Evolutionary conservation across 2,113 vertebrate genomes (phyloP).

Genomic region (Takifugu bimaculatus): DNA sequence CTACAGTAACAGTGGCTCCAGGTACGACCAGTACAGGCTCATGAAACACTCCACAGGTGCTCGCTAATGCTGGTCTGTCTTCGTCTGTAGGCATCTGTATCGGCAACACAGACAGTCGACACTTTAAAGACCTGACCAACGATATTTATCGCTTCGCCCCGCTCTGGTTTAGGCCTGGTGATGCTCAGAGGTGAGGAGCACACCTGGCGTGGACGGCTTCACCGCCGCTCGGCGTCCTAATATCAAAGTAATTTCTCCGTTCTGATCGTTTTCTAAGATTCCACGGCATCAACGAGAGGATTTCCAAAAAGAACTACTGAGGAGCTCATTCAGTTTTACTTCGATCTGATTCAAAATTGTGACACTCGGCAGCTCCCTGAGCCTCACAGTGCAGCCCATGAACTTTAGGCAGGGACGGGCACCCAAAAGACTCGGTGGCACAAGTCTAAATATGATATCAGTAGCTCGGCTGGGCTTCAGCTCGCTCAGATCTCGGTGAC

Average conservation of each 20-base stretch:
- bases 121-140: constrained; percentile 79
- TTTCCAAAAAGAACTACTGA: constrained; percentile 83
- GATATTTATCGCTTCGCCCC: constrained; percentile 86
- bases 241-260: too few relatives aligned
- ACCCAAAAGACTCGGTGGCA: too few relatives aligned
- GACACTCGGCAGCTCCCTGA: constrained; percentile 71
- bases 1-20: constrained; percentile 80
- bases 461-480: too few relatives aligned
- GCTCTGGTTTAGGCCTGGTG: constrained; percentile 70
- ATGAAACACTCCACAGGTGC: too few relatives aligned
- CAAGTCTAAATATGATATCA: too few relatives aligned
- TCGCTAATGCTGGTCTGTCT: too few relatives aligned
- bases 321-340: constrained; percentile 82
- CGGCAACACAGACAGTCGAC: constrained; percentile 89
- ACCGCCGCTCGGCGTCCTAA: too few relatives aligned
- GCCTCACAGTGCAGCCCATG: constrained; percentile 74
- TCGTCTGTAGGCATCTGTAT: constrained; percentile 77
- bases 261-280: constrained; percentile 63
- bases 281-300: constrained; percentile 91
- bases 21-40: constrained; percentile 64
- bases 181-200: constrained; percentile 75
- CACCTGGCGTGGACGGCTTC: too few relatives aligned
- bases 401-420: constrained; percentile 69
- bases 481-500: too few relatives aligned
- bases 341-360: constrained; percentile 86